Evolutionary conservation across 2,888 invertebrate genomes (phyloP).

Genomic region (Hybos culiciformis): DNA sequence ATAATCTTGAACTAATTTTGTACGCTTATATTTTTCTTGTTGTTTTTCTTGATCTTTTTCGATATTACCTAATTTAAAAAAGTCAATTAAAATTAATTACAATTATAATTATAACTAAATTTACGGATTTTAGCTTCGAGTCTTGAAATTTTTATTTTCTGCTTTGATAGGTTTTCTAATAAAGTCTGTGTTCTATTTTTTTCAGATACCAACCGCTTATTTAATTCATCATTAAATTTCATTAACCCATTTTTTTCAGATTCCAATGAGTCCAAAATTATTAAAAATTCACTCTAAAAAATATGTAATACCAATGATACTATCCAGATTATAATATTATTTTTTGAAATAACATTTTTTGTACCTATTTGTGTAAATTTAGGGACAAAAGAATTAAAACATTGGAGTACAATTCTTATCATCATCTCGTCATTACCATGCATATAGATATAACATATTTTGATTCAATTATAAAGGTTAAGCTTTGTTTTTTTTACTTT

Average conservation of each 20-base stretch:
- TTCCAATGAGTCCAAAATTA: conserved; percentile 29
- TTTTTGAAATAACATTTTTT: too few relatives aligned
- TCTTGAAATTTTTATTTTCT: conserved; percentile 26
- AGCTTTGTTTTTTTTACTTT: not conserved
- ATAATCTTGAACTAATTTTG: conserved; percentile 29
- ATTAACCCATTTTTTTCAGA: conserved; percentile 27
- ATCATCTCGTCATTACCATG: not conserved
- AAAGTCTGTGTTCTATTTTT: conserved; percentile 20
- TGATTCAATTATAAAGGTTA: not conserved
- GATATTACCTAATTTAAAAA: conserved; percentile 19
- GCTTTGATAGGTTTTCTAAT: conserved; percentile 23
- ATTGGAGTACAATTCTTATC: not conserved
- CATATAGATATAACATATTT: not conserved
- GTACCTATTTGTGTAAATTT: not conserved
- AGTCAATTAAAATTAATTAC: not conserved
- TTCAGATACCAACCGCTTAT: conserved; percentile 23
- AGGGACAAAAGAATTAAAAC: not conserved
- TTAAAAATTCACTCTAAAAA: conserved; percentile 28
- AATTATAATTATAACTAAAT: conserved; percentile 2
- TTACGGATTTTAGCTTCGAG: conserved; percentile 26
- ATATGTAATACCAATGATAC: too few relatives aligned
- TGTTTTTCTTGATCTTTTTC: conserved; percentile 26
- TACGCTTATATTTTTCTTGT: conserved; percentile 27
- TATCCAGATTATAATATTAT: not conserved
- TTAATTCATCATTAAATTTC: conserved; percentile 20